These are phyloP conservation scores for Ahaetulla prasina DNA, from an alignment of 2,113 vertebrate species.

Conservation along the genomic window DNA sequence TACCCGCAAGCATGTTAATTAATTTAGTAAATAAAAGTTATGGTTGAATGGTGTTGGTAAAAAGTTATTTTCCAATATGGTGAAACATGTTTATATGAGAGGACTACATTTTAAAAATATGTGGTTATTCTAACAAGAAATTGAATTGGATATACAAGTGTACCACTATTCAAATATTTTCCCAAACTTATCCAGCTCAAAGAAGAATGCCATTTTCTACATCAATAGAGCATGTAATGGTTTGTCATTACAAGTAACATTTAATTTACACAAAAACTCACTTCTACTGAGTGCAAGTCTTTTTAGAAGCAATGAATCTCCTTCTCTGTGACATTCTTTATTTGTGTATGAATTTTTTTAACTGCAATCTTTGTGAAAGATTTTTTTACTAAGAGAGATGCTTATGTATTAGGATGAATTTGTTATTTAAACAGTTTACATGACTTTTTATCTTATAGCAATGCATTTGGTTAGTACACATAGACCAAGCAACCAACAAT, in stretches of 20 bases:
- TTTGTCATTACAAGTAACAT: constrained; percentile 59
- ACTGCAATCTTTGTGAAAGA: neutral
- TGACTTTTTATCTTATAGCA: neutral
- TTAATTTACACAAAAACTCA: constrained; percentile 58
- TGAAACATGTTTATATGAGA: constrained; percentile 44
- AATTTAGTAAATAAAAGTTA: constrained; percentile 26
- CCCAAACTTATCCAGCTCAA: constrained; percentile 57
- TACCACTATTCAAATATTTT: constrained; percentile 67
- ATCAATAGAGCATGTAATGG: constrained; percentile 73
- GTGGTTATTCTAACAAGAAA: constrained; percentile 57
- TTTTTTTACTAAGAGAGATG: neutral
- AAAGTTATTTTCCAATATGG: constrained; percentile 47
- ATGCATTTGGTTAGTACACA: neutral
- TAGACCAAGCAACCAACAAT: neutral
- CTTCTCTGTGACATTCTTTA: neutral
- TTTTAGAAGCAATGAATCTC: constrained; percentile 13
- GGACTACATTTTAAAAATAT: constrained; percentile 44
- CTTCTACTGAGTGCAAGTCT: constrained; percentile 27
- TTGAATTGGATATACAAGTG: constrained; percentile 53
- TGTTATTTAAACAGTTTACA: neutral
- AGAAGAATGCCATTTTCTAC: constrained; percentile 74
- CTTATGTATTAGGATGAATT: neutral
- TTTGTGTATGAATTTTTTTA: neutral
- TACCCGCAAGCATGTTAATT: constrained; percentile 49
- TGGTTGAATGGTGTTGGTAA: constrained; percentile 40